phyloP scores from a whole-genome alignment of 1,140 invertebrate genomes.

The Charaxes varanes region DNA sequence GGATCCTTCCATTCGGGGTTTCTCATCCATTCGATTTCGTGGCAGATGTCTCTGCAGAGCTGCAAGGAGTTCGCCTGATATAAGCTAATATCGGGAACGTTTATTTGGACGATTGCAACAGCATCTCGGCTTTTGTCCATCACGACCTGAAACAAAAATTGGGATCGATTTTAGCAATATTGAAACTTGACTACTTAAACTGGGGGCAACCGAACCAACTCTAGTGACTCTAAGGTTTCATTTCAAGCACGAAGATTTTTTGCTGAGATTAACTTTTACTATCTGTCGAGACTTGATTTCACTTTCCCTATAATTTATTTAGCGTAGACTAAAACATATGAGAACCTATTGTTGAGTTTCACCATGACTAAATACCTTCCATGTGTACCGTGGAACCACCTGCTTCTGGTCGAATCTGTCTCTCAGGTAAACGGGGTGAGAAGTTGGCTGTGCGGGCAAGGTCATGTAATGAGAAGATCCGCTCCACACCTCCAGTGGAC shows the following conservation, averaged over 20 bases:
- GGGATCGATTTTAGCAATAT: no score
- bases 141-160: slow-evolving; percentile 36
- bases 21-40: slow-evolving; percentile 32
- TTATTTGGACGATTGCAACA: slow-evolving; percentile 50
- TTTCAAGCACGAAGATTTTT: no score
- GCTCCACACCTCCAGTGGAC: slow-evolving; percentile 31
- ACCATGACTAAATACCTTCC: slow-evolving; percentile 56
- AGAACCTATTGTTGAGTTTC: no score
- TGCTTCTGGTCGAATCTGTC: slow-evolving; percentile 17
- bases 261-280: no score
- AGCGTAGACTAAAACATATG: no score
- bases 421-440: slow-evolving; percentile 2
- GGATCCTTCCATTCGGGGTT: slow-evolving; percentile 27
- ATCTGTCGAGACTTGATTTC: no score
- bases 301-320: no score
- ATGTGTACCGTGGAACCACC: slow-evolving; percentile 38
- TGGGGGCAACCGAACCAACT: no score
- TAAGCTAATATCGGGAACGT: slow-evolving; percentile 37
- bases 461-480: slow-evolving; percentile 26
- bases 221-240: no score
- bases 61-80: slow-evolving; percentile 25
- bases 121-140: slow-evolving; percentile 29
- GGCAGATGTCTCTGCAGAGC: slow-evolving; percentile 43
- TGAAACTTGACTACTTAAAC: no score
- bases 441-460: not conserved